phyloP scores from a whole-genome alignment of 2,797 vertebrate species.

The Urocyon cinereoargenteus region DNA sequence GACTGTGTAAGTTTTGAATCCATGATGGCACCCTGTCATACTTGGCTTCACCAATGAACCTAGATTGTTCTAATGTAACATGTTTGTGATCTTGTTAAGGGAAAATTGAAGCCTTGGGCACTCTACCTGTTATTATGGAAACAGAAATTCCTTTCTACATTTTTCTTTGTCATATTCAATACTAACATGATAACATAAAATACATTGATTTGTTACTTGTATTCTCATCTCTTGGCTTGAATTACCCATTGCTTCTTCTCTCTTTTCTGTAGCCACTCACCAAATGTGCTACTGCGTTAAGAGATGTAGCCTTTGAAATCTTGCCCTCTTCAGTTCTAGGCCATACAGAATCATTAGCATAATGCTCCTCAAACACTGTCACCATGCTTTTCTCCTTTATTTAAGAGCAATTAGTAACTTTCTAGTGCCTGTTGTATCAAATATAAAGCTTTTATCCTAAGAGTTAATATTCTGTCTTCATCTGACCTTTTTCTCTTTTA shows the following conservation, averaged over 20 bases:
- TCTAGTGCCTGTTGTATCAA: neutral
- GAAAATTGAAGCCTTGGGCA: neutral
- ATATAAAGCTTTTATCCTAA: neutral
- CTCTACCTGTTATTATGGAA: neutral
- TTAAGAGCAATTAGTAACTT: slow-evolving; percentile 16
- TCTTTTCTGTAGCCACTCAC: neutral
- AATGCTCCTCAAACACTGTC: neutral
- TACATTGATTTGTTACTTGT: neutral
- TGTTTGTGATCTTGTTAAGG: neutral
- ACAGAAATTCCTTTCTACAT: neutral
- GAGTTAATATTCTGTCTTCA: neutral
- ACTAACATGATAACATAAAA: neutral
- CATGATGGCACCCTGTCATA: neutral
- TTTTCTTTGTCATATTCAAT: neutral
- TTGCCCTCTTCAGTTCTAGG: neutral
- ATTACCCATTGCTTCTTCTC: neutral
- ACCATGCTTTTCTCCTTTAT: neutral
- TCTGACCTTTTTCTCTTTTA: slow-evolving; percentile 30
- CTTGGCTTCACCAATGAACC: neutral
- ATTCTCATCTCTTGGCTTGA: neutral
- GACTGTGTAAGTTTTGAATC: neutral
- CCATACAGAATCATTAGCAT: neutral
- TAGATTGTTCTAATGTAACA: neutral
- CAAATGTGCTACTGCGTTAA: neutral
- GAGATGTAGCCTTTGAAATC: neutral